These are phyloP conservation scores for Corythoichthys intestinalis DNA, from an alignment of 2,113 vertebrate genomes.

Conservation along the genomic window DNA sequence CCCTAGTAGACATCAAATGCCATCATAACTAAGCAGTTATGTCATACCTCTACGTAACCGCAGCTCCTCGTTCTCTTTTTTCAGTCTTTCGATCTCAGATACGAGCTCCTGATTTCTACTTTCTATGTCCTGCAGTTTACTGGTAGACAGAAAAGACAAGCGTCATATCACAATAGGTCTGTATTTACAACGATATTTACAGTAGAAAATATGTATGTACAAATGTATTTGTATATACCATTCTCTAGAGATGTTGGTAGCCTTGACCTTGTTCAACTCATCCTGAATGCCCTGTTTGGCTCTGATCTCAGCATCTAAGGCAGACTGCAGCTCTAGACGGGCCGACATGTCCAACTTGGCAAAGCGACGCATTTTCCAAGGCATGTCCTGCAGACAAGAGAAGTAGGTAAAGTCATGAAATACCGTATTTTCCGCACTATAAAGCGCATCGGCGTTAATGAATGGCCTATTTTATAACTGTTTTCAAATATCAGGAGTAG, in stretches of 20 bases:
- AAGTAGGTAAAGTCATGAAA: neutral
- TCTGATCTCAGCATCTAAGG: constrained; percentile 93
- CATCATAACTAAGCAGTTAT: neutral
- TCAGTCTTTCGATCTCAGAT: constrained; percentile 87
- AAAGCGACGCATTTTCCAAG: constrained; percentile 97
- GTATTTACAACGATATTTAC: neutral
- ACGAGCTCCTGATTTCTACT: constrained; percentile 88
- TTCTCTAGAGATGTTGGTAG: constrained; percentile 89
- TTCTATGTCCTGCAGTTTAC: constrained; percentile 94
- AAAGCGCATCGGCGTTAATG: no score
- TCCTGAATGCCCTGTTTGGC: constrained; percentile 96
- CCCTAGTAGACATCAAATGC: neutral
- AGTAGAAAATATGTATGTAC: neutral
- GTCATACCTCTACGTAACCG: constrained; percentile 84
- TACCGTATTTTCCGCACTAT: neutral
- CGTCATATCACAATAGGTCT: neutral
- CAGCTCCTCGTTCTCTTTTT: constrained; percentile 92
- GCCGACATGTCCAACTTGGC: constrained; percentile 99
- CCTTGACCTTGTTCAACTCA: constrained; percentile 94
- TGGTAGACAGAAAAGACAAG: constrained; percentile 48
- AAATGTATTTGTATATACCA: constrained; percentile 71
- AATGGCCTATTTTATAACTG: no score
- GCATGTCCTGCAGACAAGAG: constrained; percentile 82
- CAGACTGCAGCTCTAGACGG: constrained; percentile 93
- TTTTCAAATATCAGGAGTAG: no score